Conservation (phyloP, 2,888 invertebrate species). For the Mesorhabditis sp. region DNA sequence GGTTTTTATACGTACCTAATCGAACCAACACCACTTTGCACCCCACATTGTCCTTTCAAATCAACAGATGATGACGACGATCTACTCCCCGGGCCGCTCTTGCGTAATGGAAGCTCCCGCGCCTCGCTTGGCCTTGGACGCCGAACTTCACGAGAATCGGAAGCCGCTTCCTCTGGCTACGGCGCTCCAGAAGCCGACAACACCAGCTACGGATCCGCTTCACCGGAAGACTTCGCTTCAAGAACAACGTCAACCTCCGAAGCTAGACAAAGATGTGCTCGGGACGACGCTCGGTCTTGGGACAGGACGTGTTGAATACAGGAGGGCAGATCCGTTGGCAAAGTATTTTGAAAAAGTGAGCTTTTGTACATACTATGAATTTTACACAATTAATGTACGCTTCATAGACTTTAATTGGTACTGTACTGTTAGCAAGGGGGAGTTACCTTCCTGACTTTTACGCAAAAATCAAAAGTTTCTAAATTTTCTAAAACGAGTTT, state of each 20-base stretch:
- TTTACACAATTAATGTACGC: too few species aligned
- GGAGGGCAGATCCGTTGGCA: background rate
- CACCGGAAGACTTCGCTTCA: background rate
- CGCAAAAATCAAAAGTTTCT: too few species aligned
- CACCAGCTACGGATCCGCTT: background rate
- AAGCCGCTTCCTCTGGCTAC: background rate
- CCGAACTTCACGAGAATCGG: too few species aligned
- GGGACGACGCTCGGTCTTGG: background rate
- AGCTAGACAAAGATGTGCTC: background rate
- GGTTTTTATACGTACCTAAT: background rate
- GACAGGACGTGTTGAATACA: background rate
- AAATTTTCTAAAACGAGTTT: too few species aligned
- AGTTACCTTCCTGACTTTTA: too few species aligned
- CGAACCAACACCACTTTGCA: background rate
- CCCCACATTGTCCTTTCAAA: background rate
- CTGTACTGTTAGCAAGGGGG: too few species aligned
- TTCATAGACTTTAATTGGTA: too few species aligned
- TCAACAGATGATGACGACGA: background rate
- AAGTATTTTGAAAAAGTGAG: background rate
- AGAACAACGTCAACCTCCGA: too few species aligned
- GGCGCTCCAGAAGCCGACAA: background rate
- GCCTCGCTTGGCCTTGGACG: background rate
- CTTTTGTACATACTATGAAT: too few species aligned
- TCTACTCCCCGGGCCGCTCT: background rate
- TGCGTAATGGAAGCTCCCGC: background rate